Conservation (phyloP, 1,140 invertebrate species). For the Scaptomyza graminum region DNA sequence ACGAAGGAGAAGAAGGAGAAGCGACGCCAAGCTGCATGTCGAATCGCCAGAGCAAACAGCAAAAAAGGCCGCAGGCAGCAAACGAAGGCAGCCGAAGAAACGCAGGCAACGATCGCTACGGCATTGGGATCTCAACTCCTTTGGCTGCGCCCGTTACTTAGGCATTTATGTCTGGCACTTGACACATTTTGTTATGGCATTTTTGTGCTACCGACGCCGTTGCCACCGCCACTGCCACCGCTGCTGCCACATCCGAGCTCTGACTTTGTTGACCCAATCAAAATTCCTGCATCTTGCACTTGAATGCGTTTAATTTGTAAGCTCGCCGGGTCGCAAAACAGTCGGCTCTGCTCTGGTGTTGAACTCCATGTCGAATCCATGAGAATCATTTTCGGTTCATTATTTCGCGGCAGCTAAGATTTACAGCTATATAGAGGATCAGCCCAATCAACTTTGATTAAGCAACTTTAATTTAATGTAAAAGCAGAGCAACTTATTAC, state of each 20-base stretch:
- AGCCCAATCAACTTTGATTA: too few relatives aligned
- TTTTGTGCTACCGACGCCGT: constrained; percentile 61
- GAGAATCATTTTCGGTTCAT: neutral
- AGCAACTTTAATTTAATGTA: neutral
- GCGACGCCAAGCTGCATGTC: constrained; percentile 55
- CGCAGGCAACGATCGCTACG: neutral
- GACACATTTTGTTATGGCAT: constrained; percentile 82
- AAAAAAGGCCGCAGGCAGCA: constrained; percentile 63
- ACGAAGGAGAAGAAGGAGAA: constrained; percentile 5
- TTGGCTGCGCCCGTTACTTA: constrained; percentile 61
- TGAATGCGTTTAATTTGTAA: constrained; percentile 82
- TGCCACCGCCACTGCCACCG: constrained; percentile 10
- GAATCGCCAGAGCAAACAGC: constrained; percentile 69
- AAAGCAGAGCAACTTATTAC: too few relatives aligned
- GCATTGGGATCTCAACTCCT: constrained; percentile 12
- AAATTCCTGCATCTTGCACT: constrained; percentile 78
- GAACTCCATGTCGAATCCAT: constrained; percentile 47
- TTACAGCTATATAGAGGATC: too few relatives aligned
- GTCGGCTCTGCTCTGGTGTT: constrained; percentile 26
- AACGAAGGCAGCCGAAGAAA: neutral
- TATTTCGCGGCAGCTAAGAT: neutral
- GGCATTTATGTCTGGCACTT: constrained; percentile 82
- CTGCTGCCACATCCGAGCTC: constrained; percentile 43
- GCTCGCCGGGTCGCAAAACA: constrained; percentile 37
- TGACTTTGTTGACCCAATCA: constrained; percentile 78